Base-by-base conservation (phyloP, 2,888 invertebrate genomes). In the Nemotelus nigrinus region DNA sequence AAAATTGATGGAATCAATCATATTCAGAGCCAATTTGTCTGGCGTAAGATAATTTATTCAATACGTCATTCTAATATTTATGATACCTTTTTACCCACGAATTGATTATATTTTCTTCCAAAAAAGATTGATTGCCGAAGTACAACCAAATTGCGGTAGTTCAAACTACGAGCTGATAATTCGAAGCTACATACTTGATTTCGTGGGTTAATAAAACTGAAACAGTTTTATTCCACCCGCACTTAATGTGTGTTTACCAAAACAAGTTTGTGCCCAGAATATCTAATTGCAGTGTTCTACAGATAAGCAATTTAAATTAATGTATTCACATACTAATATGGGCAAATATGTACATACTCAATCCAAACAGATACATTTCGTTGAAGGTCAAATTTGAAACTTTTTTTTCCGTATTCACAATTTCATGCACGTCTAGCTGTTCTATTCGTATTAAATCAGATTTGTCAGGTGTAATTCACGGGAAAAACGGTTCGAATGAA, bases 381-480 rank as follows among this genome's bases (percentile, higher is more conserved):
- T 63, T 63, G 76, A 78, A 78, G 78, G 78, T 78, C 78, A 78
- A 78, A 76, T 76, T 58, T 76, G 78, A 39, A 48, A 75, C n/a
- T 74, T 58, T 48, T 63, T 48, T 60, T 67, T 74, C 74, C 74
- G 74, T 70, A 60, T 58, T 64, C 65, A 72, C 45, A 70, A n/a
- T 71, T 76, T 64, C 58, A 67, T 58, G 43, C 58, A 58, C 67
- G 10, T 60, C 60, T 55, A 39, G 10, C 67, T 25, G 7, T 60
- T 60, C 50, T 67, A 43, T 5, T 4, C 7, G 7, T 48, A 67
- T 48, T 25, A n/a, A 48, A 67, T 67, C 67, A 43, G 67, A 48
- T 48, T 67, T 67, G 67, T 7, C 5, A 7, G 8, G 8, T 50
- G 50, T 50, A 5, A 50, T 8, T 25, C 25, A 25, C 25, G 25